A percentile compares a stretch with the other conserved stretches of the same genome.
Conservation (phyloP, 64 coral and sea anemone genomes). For the Dendrophyllia cribrosa region DNA sequence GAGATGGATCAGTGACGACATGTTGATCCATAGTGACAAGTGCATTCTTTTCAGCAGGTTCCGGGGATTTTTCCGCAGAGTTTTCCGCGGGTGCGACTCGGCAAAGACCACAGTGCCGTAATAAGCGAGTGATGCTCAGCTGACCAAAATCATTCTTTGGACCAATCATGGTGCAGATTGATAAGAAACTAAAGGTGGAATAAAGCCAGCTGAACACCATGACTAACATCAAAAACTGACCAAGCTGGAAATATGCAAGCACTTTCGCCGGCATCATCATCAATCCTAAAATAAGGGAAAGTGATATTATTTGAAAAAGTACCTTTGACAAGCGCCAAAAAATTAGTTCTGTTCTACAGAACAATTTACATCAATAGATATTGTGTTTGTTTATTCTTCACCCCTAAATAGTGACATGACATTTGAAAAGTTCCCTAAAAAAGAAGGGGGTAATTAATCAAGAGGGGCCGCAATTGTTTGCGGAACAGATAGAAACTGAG, state of each 20-base stretch:
- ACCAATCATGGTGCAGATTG: constrained; percentile 83
- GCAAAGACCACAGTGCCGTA: not conserved
- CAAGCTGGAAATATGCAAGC: constrained; percentile 88
- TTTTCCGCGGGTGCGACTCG: not conserved
- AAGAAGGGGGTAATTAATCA: not conserved
- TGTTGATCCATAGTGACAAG: not conserved
- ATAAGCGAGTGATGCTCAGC: constrained; percentile 65
- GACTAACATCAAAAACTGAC: constrained; percentile 93
- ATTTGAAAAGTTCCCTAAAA: not conserved
- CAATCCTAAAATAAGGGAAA: constrained; percentile 59
- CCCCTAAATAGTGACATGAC: too few relatives aligned
- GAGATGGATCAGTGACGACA: not conserved
- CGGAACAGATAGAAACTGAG: not conserved
- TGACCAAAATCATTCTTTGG: constrained; percentile 91
- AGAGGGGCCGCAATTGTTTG: not conserved
- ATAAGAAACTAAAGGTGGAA: constrained; percentile 89
- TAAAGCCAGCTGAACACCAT: constrained; percentile 97
- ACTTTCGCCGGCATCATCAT: constrained; percentile 96
- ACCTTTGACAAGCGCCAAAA: too few relatives aligned
- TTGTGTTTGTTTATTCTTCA: too few relatives aligned
- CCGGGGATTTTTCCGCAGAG: not conserved
- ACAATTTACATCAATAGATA: too few relatives aligned
- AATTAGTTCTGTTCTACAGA: too few relatives aligned
- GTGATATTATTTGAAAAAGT: not conserved
- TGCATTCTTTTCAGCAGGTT: not conserved